These are phyloP conservation scores for Eulimnadia texana DNA, from an alignment of 1,140 invertebrate genomes.

Conservation along the genomic window DNA sequence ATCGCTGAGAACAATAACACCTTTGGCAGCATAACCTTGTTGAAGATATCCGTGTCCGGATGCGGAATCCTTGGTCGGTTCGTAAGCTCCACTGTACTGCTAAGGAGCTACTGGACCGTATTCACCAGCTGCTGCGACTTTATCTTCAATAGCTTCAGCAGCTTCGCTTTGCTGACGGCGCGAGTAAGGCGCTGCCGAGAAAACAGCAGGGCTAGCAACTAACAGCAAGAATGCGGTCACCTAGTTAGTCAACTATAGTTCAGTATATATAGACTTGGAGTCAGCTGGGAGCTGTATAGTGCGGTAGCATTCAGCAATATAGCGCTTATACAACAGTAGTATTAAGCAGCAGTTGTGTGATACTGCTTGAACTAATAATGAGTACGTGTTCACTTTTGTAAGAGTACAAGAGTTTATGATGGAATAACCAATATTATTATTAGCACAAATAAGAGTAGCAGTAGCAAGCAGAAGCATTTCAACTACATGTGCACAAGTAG, in stretches of 20 bases:
- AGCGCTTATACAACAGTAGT: no score
- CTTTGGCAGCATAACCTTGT: background rate
- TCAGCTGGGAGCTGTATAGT: no score
- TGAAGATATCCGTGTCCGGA: background rate
- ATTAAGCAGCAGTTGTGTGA: no score
- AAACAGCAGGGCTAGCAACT: background rate
- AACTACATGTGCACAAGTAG: no score
- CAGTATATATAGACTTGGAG: no score
- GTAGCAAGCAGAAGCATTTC: no score
- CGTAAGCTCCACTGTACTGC: background rate
- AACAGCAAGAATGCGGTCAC: background rate
- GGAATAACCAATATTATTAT: no score
- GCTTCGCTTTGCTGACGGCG: background rate
- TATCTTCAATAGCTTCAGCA: background rate
- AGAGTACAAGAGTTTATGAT: no score
- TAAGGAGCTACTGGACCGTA: background rate
- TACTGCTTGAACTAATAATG: no score
- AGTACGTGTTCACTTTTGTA: no score
- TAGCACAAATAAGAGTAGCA: no score
- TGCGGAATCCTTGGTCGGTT: background rate
- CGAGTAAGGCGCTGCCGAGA: background rate
- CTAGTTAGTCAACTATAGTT: background rate
- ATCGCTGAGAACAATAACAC: background rate
- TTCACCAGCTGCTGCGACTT: background rate
- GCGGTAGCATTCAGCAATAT: no score